Percentiles rank a stretch among this genome's conserved stretches.
These are phyloP conservation scores for Heliconius congener DNA, from an alignment of 1,140 invertebrate genomes.

Conservation along the genomic window DNA sequence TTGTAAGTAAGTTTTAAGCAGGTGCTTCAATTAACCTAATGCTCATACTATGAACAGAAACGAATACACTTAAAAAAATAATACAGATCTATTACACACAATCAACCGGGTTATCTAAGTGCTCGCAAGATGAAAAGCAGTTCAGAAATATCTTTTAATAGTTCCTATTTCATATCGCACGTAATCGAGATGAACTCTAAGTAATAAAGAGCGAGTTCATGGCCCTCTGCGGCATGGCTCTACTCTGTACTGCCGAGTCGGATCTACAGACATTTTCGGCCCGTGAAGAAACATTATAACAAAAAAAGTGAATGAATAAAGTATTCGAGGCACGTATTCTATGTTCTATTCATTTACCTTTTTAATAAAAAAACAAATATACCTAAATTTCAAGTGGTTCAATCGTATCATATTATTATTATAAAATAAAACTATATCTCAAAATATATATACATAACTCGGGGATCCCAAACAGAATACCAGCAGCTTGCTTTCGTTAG, in stretches of 20 bases:
- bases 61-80: not conserved
- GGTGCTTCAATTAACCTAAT: not conserved
- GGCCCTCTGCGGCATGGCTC: constrained; percentile 64
- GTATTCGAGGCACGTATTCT: constrained; percentile 33
- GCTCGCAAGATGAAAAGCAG: constrained; percentile 26
- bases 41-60: not conserved
- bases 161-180: constrained; percentile 55
- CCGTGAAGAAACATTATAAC: constrained; percentile 45
- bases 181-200: constrained; percentile 69
- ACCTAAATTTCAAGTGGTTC: not conserved
- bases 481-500: constrained; percentile 35
- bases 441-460: not conserved
- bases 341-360: constrained; percentile 28
- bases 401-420: not conserved
- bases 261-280: constrained; percentile 53
- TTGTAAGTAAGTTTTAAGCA: not conserved
- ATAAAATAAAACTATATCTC: not conserved
- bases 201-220: constrained; percentile 73
- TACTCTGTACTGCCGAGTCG: constrained; percentile 48
- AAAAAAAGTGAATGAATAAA: constrained; percentile 38
- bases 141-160: constrained; percentile 45
- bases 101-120: constrained; percentile 20
- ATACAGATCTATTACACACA: constrained; percentile 12
- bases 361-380: not conserved
- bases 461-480: constrained; percentile 17